These are phyloP conservation scores for Nephotettix cincticeps DNA, from an alignment of 1,140 invertebrate species.

Conservation along the genomic window DNA sequence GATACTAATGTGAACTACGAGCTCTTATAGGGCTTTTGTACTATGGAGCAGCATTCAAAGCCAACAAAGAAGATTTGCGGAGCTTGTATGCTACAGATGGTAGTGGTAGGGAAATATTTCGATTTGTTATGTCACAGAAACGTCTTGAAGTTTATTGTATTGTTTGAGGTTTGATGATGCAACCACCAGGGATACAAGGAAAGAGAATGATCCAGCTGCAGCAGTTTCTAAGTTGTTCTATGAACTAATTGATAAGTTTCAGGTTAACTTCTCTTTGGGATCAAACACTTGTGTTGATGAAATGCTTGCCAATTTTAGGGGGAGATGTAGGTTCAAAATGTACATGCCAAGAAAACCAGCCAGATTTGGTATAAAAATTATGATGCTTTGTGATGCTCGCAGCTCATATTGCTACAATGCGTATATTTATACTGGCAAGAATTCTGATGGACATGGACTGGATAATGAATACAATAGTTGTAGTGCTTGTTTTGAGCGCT, in stretches of 20 bases:
- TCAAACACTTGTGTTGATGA: slow-evolving; percentile 46
- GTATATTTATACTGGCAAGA: slow-evolving; percentile 27
- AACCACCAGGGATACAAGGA: slow-evolving; percentile 31
- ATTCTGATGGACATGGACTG: slow-evolving; percentile 24
- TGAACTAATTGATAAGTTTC: slow-evolving; percentile 39
- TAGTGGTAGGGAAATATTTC: slow-evolving; percentile 41
- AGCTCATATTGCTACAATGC: slow-evolving; percentile 34
- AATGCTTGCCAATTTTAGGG: slow-evolving; percentile 44
- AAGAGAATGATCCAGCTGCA: slow-evolving; percentile 43
- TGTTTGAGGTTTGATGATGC: slow-evolving; percentile 40
- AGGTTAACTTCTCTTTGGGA: slow-evolving; percentile 37
- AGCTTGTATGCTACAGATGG: slow-evolving; percentile 41
- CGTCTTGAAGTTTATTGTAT: slow-evolving; percentile 38
- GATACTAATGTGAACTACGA: slow-evolving; percentile 37
- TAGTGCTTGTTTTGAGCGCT: too few species aligned
- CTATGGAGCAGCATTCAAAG: slow-evolving; percentile 38
- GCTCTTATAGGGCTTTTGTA: slow-evolving; percentile 40
- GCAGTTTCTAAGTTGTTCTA: slow-evolving; percentile 44
- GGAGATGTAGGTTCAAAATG: slow-evolving; percentile 44
- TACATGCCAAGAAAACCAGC: slow-evolving; percentile 47
- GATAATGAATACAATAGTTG: slow-evolving; percentile 9
- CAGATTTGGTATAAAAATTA: slow-evolving; percentile 46
- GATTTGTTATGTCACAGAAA: slow-evolving; percentile 37
- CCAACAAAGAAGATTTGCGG: slow-evolving; percentile 36
- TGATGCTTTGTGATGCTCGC: slow-evolving; percentile 39